Evolutionary conservation across 2,113 vertebrate species (phyloP).

Genomic region (Rhea pennata): DNA sequence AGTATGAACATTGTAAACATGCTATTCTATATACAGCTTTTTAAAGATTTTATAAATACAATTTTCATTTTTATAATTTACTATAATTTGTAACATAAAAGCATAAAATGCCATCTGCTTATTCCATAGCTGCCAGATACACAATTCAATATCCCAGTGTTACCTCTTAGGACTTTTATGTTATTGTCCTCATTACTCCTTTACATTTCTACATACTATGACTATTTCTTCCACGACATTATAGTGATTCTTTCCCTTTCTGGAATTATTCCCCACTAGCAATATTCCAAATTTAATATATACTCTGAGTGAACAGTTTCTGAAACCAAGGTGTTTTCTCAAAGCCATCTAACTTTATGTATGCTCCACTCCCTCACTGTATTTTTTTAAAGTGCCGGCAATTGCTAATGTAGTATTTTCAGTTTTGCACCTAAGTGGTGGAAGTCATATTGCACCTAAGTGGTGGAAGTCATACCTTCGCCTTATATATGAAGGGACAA

Average conservation of each 20-base stretch:
- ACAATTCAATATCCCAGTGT: background rate
- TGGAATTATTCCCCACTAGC: background rate
- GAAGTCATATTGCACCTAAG: background rate
- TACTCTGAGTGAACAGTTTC: background rate
- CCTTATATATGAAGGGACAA: background rate
- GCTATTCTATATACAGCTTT: background rate
- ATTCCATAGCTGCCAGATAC: background rate
- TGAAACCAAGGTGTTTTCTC: background rate
- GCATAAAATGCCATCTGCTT: background rate
- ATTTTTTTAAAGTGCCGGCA: background rate
- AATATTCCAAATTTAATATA: background rate
- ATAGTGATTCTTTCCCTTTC: background rate
- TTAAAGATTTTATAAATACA: background rate
- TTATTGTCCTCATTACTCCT: background rate
- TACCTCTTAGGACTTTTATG: background rate
- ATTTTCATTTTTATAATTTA: background rate
- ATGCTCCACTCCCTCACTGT: background rate
- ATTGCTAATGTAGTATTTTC: background rate
- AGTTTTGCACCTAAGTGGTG: background rate
- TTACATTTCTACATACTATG: background rate
- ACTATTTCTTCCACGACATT: background rate
- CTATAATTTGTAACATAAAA: background rate
- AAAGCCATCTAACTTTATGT: background rate
- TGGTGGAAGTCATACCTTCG: background rate
- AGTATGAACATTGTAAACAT: background rate